Base-by-base conservation (phyloP, 1,140 invertebrate species). In the Aradophagus sp. region DNA sequence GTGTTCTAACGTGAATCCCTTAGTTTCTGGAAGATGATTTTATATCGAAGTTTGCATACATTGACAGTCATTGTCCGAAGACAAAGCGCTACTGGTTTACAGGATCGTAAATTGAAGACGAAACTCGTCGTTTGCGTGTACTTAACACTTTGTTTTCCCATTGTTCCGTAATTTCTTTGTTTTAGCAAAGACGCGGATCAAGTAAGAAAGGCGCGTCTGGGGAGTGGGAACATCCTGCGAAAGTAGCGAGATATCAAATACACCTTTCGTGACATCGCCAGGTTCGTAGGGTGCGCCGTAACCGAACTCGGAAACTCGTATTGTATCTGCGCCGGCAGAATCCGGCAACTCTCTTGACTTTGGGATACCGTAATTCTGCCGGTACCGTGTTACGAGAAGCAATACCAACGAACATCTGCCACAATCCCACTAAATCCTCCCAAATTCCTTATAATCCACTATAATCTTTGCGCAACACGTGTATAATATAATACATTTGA, bases 231-330 rank as follows among this genome's bases (percentile, higher is more conserved):
- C 67, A 63, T 70, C 58, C 53, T 53, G 56, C 59, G 70, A 74
- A 80, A 72, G 69, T 76, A 79, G 77, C 55, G 76, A 76, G 77
- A 80, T 81, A 81, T 80, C 77, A 83, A 76, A 74, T 81, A 80
- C 80, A 80, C 80, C 78, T 83, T 82, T 79, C 72, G 74, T 75
- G 74, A 67, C 73, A 80, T 77, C 77, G 76, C 79, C 62, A 65
- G 63, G 48, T 62, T 59, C 59, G 56, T 68, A 73, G 71, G 55
- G 65, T 62, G 63, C 65, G 75, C 76, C 75, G 77, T 75, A 62
- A 76, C 75, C 68, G 62, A 71, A 74, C 74, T 79, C 72, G 72
- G 77, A 79, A 77, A 72, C 73, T 75, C 76, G 80, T 79, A 84
- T 84, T 84, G 82, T 84, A 76, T 83, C 75, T 63, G 70, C 73